Percentiles rank a stretch among this genome's conserved stretches.
Evolutionary conservation across 2,113 vertebrate genomes (phyloP).

Genomic region (Pontoporia blainvillei): DNA sequence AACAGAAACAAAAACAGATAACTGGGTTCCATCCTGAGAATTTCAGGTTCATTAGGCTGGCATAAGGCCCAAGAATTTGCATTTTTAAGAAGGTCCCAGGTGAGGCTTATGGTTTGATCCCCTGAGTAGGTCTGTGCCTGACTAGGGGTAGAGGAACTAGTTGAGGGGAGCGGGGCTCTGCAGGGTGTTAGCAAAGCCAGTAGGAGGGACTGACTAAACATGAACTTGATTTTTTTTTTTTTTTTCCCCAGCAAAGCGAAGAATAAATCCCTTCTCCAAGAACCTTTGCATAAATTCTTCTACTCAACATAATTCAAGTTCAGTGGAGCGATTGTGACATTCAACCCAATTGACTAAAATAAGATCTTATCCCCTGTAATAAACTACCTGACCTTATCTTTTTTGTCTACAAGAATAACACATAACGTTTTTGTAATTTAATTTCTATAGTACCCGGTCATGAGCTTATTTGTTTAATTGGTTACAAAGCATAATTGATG

Average conservation of each 20-base stretch:
- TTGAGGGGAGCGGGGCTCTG: background rate
- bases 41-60: background rate
- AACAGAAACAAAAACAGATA: background rate
- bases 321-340: background rate
- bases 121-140: background rate
- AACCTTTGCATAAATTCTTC: background rate
- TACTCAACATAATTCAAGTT: background rate
- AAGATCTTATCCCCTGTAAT: slow-evolving; percentile 3
- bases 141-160: background rate
- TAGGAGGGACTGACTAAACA: background rate
- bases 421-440: slow-evolving; percentile 2
- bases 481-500: slow-evolving; percentile 32
- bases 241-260: background rate
- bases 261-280: background rate
- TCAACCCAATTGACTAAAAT: background rate
- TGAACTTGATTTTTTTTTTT: background rate
- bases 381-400: background rate
- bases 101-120: background rate
- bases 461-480: background rate
- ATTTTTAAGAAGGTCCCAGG: background rate
- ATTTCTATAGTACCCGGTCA: slow-evolving; percentile 28
- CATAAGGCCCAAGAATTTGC: background rate
- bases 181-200: background rate
- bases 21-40: background rate
- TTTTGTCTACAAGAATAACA: background rate